Evolutionary conservation across 2,888 invertebrate genomes (phyloP), one percentile per base, ranked within the genome.

Genomic region (Metopia argyrocephala): DNA sequence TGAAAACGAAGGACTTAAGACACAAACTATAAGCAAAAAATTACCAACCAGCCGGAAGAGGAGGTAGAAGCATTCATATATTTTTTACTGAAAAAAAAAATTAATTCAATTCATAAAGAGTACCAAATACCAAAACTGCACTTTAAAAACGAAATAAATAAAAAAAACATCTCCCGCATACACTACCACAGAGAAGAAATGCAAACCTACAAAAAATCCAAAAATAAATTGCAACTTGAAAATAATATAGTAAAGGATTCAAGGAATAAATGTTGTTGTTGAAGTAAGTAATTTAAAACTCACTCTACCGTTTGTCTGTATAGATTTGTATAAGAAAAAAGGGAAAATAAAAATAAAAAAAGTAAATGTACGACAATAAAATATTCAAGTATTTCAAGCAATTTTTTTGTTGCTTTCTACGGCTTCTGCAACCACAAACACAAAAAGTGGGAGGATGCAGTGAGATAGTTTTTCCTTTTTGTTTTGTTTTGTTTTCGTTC

Each of bases 401-500:
- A 65, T 71, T 73, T 27, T n/a, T n/a, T n/a, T 54, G 65, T 62
- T 6, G 45, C 57, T 20, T 45, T 45, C n/a, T 3, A 23, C 15
- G 1, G 23, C 18, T 54, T 46, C 31, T 27, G 61, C 54, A 74
- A 45, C 65, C 25, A 38, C 66, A 7, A 45, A 69, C 62, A 56
- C 76, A 87, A 83, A 88, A 88, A 88, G 88, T 88, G 89, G 88
- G 88, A 88, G 88, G 89, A 88, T 87, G 89, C 87, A 88, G 85
- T 87, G 87, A 85, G 87, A 85, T 86, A 86, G 85, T 86, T 85
- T 85, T 82, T 82, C 54, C n/a, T 62, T 52, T 62, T 65, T 27
- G n/a, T 28, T 20, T 56, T 54, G 38, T 64, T 65, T 66, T 12
- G 15, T 28, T 28, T 20, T 38, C 27, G 25, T 21, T 45, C 25